A percentile compares a stretch with the other conserved stretches of the same genome.
These are phyloP conservation scores for Setipinna tenuifilis DNA, from an alignment of 2,797 vertebrate species.

Conservation along the genomic window DNA sequence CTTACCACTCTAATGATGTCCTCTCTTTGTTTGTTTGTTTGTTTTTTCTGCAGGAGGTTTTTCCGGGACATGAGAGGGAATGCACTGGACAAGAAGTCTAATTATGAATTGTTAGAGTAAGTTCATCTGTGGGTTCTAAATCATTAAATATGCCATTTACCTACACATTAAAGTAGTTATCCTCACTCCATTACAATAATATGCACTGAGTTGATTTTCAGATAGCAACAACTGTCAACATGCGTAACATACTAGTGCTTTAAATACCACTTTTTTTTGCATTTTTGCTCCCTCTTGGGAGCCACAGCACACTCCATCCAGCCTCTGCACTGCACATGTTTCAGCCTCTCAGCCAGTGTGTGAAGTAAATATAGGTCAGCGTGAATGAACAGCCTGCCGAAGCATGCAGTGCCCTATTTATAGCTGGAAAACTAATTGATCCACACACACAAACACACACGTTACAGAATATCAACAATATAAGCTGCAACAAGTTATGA, in stretches of 20 bases:
- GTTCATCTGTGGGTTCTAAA: conserved; percentile 52
- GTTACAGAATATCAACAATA: not conserved
- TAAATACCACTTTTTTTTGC: too few relatives aligned
- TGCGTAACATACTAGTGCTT: too few relatives aligned
- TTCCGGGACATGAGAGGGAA: conserved; percentile 98
- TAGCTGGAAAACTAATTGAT: conserved; percentile 50
- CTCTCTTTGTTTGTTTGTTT: not conserved
- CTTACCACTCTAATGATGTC: not conserved
- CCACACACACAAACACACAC: conserved; percentile 23
- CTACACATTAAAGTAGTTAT: not conserved
- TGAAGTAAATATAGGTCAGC: conserved; percentile 54
- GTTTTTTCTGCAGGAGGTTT: conserved; percentile 82
- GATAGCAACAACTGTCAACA: not conserved
- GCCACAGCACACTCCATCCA: not conserved
- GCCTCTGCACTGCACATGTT: not conserved
- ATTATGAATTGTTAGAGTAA: conserved; percentile 98
- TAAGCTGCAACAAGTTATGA: too few relatives aligned
- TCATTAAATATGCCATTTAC: not conserved
- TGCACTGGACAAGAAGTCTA: conserved; percentile 98
- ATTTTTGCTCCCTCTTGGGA: not conserved
- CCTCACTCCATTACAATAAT: not conserved
- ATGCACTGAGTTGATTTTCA: not conserved
- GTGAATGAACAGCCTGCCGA: conserved; percentile 40
- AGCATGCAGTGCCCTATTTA: conserved; percentile 52
- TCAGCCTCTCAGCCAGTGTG: conserved; percentile 13